phyloP scores from a whole-genome alignment of 2,797 vertebrate genomes.

The Myotis vivesi region DNA sequence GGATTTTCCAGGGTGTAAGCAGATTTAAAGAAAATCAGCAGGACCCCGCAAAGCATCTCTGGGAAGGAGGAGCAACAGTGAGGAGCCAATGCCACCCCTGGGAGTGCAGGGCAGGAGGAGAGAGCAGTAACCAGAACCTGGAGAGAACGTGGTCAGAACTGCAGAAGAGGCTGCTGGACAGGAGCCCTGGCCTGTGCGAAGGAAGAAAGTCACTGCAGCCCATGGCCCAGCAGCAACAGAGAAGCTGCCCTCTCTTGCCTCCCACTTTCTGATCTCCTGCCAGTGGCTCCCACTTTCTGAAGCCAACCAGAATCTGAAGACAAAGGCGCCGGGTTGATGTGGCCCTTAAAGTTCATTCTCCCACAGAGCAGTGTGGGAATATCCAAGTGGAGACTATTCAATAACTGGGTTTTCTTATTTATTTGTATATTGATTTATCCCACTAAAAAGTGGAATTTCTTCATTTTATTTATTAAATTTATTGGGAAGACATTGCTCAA shows the following conservation, averaged over 20 bases:
- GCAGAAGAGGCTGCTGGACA: neutral
- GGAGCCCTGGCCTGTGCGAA: rapidly evolving
- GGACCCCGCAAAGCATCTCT: neutral
- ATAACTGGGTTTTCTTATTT: neutral
- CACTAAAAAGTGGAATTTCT: neutral
- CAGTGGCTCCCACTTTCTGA: neutral
- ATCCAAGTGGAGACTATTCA: neutral
- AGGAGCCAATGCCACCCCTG: neutral
- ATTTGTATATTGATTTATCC: neutral
- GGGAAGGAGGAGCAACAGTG: neutral
- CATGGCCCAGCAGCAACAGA: neutral
- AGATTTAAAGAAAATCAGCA: neutral
- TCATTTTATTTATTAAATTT: too few relatives aligned
- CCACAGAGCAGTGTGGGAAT: neutral
- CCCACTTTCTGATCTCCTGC: neutral
- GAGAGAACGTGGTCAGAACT: neutral
- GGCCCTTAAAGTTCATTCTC: neutral
- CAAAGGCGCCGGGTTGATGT: neutral
- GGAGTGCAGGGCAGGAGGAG: neutral
- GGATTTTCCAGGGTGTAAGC: neutral
- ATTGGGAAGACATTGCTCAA: too few relatives aligned
- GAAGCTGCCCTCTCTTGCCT: neutral
- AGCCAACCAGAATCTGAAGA: neutral
- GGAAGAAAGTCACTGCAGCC: neutral
- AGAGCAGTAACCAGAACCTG: neutral